Evolutionary conservation across 1,140 invertebrate species (phyloP).

Genomic region (Helicoverpa zea): DNA sequence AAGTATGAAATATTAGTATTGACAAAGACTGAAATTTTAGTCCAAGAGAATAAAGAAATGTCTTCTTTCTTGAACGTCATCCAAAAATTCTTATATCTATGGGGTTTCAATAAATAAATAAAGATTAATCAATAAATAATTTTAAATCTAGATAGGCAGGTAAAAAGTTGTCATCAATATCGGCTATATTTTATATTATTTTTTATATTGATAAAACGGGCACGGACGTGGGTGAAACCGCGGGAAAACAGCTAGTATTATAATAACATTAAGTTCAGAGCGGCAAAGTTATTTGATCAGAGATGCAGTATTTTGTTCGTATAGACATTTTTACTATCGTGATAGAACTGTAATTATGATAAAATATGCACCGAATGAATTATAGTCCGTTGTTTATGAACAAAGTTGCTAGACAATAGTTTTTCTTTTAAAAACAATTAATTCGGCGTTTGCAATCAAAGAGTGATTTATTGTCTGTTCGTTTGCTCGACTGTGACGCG

Average conservation of each 20-base stretch:
- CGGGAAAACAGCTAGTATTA: too few species aligned
- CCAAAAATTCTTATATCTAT: not conserved
- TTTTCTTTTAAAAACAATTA: constrained; percentile 24
- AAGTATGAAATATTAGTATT: not conserved
- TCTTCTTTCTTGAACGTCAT: constrained; percentile 15
- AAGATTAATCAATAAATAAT: too few species aligned
- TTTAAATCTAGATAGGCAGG: too few species aligned
- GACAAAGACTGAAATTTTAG: not conserved
- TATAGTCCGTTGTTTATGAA: not conserved
- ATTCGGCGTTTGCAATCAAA: constrained; percentile 27
- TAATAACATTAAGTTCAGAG: too few species aligned
- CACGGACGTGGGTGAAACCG: too few species aligned
- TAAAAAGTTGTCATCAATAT: too few species aligned
- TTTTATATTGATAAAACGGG: too few species aligned
- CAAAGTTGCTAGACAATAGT: not conserved
- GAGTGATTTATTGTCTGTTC: constrained; percentile 4
- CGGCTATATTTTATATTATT: too few species aligned
- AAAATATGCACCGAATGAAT: constrained; percentile 1
- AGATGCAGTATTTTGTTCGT: not conserved
- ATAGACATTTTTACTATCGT: not conserved
- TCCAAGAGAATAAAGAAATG: not conserved
- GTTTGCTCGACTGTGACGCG: constrained; percentile 7
- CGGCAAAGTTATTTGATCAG: not conserved
- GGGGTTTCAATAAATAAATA: too few species aligned
- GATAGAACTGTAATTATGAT: too few species aligned